Evolutionary conservation across 2,888 invertebrate genomes (phyloP).

Genomic region (Sericinus montela): DNA sequence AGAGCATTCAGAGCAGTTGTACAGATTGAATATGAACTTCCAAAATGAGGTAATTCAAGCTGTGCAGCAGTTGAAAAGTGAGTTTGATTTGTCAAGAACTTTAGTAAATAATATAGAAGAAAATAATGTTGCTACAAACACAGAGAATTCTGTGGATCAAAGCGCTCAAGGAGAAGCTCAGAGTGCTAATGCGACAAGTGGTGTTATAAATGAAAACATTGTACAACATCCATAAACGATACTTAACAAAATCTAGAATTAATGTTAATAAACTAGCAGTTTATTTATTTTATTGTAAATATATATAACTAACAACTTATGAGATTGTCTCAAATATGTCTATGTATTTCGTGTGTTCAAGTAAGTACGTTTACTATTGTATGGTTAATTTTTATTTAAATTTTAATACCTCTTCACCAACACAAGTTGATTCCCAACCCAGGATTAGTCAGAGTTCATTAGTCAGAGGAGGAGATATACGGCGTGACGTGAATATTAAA

Average conservation of each 20-base stretch:
- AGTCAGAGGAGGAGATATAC: too few relatives aligned
- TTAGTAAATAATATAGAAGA: constrained; percentile 42
- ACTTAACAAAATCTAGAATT: constrained; percentile 1
- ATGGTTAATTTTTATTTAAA: too few relatives aligned
- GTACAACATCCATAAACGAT: not conserved
- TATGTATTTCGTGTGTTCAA: too few relatives aligned
- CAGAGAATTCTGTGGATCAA: constrained; percentile 50
- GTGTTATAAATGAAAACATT: not conserved
- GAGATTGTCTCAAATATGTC: too few relatives aligned
- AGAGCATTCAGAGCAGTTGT: constrained; percentile 68
- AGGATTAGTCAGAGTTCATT: too few relatives aligned
- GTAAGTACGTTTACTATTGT: too few relatives aligned
- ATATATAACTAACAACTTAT: constrained; percentile 12
- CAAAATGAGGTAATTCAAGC: constrained; percentile 69
- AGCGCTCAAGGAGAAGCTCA: constrained; percentile 29
- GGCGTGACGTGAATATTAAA: too few relatives aligned
- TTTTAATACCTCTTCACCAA: too few relatives aligned
- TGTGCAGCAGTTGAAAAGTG: constrained; percentile 64
- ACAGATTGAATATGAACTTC: constrained; percentile 69
- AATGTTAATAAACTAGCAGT: constrained; percentile 15
- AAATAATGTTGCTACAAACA: constrained; percentile 26
- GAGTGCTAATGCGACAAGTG: not conserved
- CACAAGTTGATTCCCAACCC: too few relatives aligned
- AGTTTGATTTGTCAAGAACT: constrained; percentile 59
- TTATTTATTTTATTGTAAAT: constrained; percentile 5